Evolutionary conservation across 2,113 vertebrate species (phyloP).

Genomic region (Chauna torquata): DNA sequence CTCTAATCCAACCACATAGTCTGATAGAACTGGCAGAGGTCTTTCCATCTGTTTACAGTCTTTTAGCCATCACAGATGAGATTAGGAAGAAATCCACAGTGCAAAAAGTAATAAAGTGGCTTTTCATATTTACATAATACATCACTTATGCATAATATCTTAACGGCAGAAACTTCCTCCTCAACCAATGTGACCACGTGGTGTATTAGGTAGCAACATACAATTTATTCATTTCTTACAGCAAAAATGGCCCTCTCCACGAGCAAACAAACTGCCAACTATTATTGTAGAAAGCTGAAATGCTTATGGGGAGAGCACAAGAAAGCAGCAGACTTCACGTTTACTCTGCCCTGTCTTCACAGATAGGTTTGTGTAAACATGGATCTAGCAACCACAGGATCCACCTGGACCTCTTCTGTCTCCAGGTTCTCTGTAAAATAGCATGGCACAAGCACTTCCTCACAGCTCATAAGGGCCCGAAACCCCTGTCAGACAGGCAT

Average conservation of each 20-base stretch:
- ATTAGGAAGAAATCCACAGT: neutral
- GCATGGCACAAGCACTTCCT: fast-evolving
- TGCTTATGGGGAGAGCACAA: no score
- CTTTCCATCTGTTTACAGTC: neutral
- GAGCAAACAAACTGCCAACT: neutral
- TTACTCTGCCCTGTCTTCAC: neutral
- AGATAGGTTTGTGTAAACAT: fast-evolving
- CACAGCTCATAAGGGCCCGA: neutral
- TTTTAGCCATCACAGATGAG: neutral
- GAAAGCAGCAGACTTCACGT: neutral
- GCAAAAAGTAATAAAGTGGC: neutral
- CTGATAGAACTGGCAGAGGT: neutral
- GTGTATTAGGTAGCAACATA: neutral
- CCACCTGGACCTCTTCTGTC: neutral
- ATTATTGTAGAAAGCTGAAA: no score
- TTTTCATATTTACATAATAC: neutral
- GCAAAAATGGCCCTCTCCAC: neutral
- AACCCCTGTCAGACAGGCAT: neutral
- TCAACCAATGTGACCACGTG: neutral
- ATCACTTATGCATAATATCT: neutral
- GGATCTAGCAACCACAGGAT: neutral
- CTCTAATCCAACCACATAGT: neutral
- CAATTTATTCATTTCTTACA: neutral
- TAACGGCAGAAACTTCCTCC: neutral
- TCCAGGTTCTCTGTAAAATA: neutral